Base-by-base conservation (phyloP, 2,797 vertebrate genomes). In the Cichlasoma orientale region DNA sequence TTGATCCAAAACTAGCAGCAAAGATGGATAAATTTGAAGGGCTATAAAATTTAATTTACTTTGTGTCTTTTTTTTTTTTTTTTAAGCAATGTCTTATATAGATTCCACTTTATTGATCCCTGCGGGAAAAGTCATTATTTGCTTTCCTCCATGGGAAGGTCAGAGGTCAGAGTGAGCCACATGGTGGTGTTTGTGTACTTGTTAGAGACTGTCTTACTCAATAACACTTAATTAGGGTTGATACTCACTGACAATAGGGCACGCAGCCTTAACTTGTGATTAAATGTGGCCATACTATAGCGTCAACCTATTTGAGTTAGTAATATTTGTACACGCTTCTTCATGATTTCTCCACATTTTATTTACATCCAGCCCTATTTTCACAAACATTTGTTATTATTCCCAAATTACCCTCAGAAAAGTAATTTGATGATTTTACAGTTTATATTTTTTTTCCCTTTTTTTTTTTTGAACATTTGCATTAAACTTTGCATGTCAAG, bases 101-200 rank as follows among this genome's bases (percentile, higher is more conserved):
- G 77, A 68, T 72, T 33, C n/a, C 16, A 36, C 52, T 75, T 72
- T 72, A 92, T 88, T 82, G 88, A 87, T 87, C 61, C 56, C 47
- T 50, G 29, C 19, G 16, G 29, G 33, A 38, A 71, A 77, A 78
- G 73, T 59, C 41, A 70, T 88, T 84, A 63, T 72, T 77, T 61
- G n/a, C 27, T 31, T 57, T 44, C 29, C 53, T 44, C 69, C 23
- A 47, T n/a, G 2, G 56, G 71, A 74, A 89, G 86, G 70, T 89
- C 80, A 87, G 25, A 88, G 83, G 84, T 88, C 81, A 80, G 66
- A 69, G 7, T 83, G 59, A 56, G 78, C 18, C 66, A 59, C 78
- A 80, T 52, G 59, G n/a, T 36, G 23, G 44, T 18, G 57, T 33
- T 77, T 55, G 14, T 70, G 10, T 66, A 69, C 76, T 78, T 54